Evolutionary conservation across 2,113 vertebrate genomes (phyloP).

Genomic region (Arvicanthis niloticus): DNA sequence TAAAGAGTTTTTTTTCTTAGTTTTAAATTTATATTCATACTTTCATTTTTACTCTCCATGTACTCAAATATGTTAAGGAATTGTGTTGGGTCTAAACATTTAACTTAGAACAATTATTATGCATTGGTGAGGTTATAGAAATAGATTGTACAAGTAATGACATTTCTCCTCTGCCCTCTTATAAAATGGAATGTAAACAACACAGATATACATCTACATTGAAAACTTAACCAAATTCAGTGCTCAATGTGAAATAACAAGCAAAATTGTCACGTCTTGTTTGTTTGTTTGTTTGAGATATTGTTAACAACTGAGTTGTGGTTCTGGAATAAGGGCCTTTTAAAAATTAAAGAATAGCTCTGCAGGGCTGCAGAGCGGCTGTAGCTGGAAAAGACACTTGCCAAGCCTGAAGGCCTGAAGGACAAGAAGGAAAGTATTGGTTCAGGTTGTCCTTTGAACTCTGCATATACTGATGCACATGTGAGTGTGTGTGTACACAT

Average conservation of each 20-base stretch:
- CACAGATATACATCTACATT: background rate
- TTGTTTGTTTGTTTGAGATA: background rate
- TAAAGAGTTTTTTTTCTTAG: background rate
- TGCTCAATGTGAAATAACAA: background rate
- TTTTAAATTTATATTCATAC: slow-evolving; percentile 28
- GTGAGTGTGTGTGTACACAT: background rate
- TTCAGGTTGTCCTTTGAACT: background rate
- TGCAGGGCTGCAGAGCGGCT: background rate
- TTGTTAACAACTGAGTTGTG: background rate
- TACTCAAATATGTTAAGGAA: background rate
- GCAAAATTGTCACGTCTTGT: background rate
- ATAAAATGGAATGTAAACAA: background rate
- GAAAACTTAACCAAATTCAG: slow-evolving; percentile 33
- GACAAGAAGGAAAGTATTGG: background rate
- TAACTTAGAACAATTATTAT: background rate
- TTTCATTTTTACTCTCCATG: background rate
- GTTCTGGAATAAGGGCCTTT: background rate
- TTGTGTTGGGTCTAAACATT: slow-evolving; percentile 14
- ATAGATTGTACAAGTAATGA: slow-evolving; percentile 17
- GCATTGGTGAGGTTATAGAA: background rate
- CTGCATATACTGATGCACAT: no score
- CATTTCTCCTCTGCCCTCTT: background rate
- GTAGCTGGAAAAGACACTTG: background rate
- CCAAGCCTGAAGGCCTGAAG: background rate
- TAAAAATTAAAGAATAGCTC: slow-evolving; percentile 46